Percentiles rank a stretch among this genome's conserved stretches.
Conservation (phyloP, 2,113 vertebrate genomes). For the Ammodytes marinus region DNA sequence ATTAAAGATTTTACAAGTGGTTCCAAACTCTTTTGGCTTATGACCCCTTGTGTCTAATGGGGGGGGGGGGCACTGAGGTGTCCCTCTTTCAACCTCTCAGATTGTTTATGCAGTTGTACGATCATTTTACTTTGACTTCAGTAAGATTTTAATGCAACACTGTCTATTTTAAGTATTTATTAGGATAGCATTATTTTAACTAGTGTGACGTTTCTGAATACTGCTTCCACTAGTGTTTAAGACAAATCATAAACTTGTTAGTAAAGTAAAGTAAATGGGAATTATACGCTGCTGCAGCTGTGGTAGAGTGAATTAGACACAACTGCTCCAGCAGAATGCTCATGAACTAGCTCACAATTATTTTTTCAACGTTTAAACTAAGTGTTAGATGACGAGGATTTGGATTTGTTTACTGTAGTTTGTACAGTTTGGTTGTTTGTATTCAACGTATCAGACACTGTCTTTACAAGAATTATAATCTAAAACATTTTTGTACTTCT, state of each 20-base stretch:
- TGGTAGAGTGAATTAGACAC: too few species aligned
- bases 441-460: not conserved
- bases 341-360: too few species aligned
- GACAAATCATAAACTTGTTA: not conserved
- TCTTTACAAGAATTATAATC: not conserved
- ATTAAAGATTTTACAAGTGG: not conserved
- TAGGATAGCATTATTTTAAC: not conserved
- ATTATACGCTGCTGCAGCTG: not conserved
- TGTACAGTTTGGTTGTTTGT: not conserved
- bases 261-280: not conserved
- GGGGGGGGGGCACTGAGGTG: too few species aligned
- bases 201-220: not conserved
- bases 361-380: not conserved
- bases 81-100: not conserved
- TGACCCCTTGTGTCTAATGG: not conserved
- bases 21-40: not conserved
- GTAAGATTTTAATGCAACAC: not conserved
- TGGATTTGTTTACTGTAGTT: not conserved
- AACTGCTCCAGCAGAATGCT: too few species aligned
- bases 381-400: not conserved
- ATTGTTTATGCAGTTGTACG: not conserved
- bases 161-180: not conserved
- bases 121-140: not conserved
- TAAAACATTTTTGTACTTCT: conserved; percentile 22
- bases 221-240: not conserved